A percentile compares a stretch with the other conserved stretches of the same genome.
Evolutionary conservation across 2,888 invertebrate species (phyloP).

Genomic region (Acleris holmiana): DNA sequence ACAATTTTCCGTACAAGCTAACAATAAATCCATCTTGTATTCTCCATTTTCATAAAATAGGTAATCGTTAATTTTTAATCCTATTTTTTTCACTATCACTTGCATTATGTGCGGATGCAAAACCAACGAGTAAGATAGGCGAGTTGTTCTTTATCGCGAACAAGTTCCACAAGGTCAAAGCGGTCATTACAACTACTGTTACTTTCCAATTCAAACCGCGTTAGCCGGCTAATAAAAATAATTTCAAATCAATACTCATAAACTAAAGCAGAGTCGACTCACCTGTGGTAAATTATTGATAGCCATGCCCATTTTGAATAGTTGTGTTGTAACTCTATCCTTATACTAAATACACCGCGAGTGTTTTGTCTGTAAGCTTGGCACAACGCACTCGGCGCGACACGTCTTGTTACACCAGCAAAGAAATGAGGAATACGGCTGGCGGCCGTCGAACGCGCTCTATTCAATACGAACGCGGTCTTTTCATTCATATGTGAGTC

Average conservation of each 20-base stretch:
- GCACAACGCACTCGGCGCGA: constrained; percentile 42
- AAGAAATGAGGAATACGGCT: constrained; percentile 71
- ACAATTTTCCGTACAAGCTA: not conserved
- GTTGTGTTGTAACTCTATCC: constrained; percentile 47
- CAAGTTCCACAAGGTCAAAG: constrained; percentile 84
- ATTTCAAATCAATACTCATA: constrained; percentile 41
- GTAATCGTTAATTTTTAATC: not conserved
- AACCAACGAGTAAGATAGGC: constrained; percentile 55
- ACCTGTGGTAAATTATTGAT: constrained; percentile 75
- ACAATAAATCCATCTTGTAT: not conserved
- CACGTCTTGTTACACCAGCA: constrained; percentile 73
- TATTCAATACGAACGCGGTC: constrained; percentile 38
- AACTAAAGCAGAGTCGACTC: constrained; percentile 49
- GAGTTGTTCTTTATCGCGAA: constrained; percentile 75
- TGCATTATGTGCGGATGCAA: constrained; percentile 38
- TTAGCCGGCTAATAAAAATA: constrained; percentile 56
- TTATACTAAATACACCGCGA: constrained; percentile 50
- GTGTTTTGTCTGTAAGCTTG: constrained; percentile 42
- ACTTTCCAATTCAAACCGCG: constrained; percentile 71
- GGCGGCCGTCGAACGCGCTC: constrained; percentile 59
- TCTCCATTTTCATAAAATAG: not conserved
- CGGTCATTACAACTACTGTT: constrained; percentile 81
- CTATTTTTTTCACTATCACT: constrained; percentile 10
- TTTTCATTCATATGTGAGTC: constrained; percentile 70
- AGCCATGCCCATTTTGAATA: constrained; percentile 74